Evolutionary conservation across 2,888 invertebrate species (phyloP), one percentile per base, ranked within the genome.

Genomic region (Himalopsyche kuldschensis): DNA sequence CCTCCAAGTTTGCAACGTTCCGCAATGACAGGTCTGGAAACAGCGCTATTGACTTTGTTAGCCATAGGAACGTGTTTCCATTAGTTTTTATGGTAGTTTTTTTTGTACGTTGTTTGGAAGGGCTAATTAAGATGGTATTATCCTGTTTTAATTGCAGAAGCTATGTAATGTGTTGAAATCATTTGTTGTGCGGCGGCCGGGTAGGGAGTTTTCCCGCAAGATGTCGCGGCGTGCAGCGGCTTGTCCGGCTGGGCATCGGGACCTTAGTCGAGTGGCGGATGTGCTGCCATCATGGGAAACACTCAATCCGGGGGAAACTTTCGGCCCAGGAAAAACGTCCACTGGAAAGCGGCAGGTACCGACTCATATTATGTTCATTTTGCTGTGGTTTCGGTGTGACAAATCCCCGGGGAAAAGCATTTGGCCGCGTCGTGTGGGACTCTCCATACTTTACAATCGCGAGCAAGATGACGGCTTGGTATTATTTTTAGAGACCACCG

Each of bases 321-420:
- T 88, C 91, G 93, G 90, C 94, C 93, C 89, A 94, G 94, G 89
- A 95, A 95, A 91, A 95, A 94, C 92, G 95, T 96, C 88, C 96
- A 95, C 91, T 96, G 96, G 96, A 96, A 95, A 91, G 94, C 95
- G 88, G 95, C 96, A 95, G 96, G 96, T 96, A 94, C 31, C 31
- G 76, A 76, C 76, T 69, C 69, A 69, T 27, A 69, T 69, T 69
- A 69, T 27, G 30, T 69, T 27, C 20, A 69, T 69, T 69, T n/a
- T 35, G 31, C 24, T 30, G 27, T 79, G 55, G 55, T 81, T 76
- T 46, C 55, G 8, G 27, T 79, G 46, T 79, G 55, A 27, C 55
- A 27, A 27, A 69, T 69, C 30, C 69, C 69, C 20, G 69, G 69
- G 69, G 2, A 69, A 27, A 27, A 69, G 69, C 11, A 69, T 69